Evolutionary conservation across 2,888 invertebrate species (phyloP).

Genomic region (Slavum lentiscoides): DNA sequence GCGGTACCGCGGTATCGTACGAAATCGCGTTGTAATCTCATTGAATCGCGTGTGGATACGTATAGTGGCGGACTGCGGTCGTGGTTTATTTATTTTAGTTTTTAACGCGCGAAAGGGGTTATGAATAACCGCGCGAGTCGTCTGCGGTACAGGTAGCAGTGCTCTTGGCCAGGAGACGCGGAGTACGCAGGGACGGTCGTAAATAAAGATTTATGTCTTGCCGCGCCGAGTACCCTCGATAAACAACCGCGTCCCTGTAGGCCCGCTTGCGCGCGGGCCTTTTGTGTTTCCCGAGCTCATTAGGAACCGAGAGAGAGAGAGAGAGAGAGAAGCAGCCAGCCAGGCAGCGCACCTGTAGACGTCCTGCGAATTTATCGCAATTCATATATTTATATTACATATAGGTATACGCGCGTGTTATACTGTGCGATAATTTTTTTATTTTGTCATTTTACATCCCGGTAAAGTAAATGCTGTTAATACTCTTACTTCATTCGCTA

Average conservation of each 20-base stretch:
- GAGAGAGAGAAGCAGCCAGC: no score
- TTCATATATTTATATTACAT: neutral
- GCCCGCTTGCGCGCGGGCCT: neutral
- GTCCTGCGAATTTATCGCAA: constrained; percentile 36
- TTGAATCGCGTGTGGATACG: no score
- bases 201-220: constrained; percentile 52
- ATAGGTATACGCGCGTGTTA: no score
- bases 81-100: neutral
- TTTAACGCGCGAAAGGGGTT: constrained; percentile 32
- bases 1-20: neutral
- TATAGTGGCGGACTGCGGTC: no score
- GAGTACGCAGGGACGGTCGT: neutral
- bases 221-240: constrained; percentile 37
- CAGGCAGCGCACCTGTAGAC: constrained; percentile 40
- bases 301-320: constrained; percentile 11
- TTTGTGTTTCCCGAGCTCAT: constrained; percentile 42
- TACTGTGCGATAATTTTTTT: no score
- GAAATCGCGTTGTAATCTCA: neutral
- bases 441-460: no score
- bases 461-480: no score
- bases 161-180: neutral
- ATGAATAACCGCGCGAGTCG: constrained; percentile 37
- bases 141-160: constrained; percentile 1
- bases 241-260: constrained; percentile 22
- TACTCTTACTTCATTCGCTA: no score